These are phyloP conservation scores for Malurus elegans DNA, from an alignment of 2,113 vertebrate genomes.

Conservation along the genomic window DNA sequence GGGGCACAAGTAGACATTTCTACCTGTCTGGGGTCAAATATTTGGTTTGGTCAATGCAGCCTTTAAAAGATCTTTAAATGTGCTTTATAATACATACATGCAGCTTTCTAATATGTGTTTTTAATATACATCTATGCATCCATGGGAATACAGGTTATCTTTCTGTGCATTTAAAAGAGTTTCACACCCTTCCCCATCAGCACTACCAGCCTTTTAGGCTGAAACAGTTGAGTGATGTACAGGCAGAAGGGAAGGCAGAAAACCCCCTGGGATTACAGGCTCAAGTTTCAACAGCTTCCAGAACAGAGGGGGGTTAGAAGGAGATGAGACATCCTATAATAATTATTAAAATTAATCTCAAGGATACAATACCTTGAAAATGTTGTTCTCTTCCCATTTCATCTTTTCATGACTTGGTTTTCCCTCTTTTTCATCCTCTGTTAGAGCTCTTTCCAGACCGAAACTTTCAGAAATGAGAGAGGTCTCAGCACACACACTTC, in stretches of 20 bases:
- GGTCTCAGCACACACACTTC: background rate
- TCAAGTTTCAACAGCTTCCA: background rate
- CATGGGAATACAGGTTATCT: background rate
- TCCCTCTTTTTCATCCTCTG: background rate
- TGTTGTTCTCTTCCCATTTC: background rate
- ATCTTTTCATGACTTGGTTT: background rate
- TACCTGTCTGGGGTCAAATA: constrained; percentile 70
- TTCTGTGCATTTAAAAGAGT: background rate
- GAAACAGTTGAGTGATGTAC: background rate
- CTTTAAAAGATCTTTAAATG: background rate
- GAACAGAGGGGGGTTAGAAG: background rate
- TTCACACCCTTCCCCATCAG: background rate
- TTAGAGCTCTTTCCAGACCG: background rate
- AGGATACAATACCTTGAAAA: background rate
- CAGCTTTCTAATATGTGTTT: background rate
- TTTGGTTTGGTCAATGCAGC: background rate
- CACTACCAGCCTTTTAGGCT: background rate
- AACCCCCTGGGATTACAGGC: background rate
- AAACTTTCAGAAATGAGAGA: constrained; percentile 12
- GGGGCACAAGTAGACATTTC: constrained; percentile 62
- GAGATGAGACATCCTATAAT: background rate
- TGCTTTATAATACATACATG: no score
- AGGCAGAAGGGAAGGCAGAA: background rate
- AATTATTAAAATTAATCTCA: background rate
- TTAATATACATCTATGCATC: background rate